phyloP scores from a whole-genome alignment of 2,113 vertebrate species.

The Phyllopteryx taeniolatus region DNA sequence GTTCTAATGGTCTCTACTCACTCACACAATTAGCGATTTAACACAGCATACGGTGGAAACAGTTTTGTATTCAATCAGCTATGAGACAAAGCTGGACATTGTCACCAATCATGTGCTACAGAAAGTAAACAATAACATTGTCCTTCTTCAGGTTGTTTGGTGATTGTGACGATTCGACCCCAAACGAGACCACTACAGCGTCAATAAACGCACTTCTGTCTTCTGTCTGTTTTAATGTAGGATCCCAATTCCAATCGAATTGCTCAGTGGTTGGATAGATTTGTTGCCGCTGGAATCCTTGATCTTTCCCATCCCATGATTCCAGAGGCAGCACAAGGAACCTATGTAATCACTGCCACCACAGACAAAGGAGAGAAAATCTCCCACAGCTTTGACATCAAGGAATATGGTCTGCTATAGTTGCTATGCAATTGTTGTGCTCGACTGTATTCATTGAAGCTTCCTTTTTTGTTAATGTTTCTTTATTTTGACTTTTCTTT shows the following conservation, averaged over 20 bases:
- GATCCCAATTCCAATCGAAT: constrained; percentile 70
- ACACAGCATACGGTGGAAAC: not conserved
- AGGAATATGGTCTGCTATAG: constrained; percentile 68
- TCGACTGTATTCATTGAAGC: no score
- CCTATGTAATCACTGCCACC: constrained; percentile 53
- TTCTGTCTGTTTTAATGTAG: constrained; percentile 38
- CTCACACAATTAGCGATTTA: not conserved
- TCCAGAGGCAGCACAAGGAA: constrained; percentile 58
- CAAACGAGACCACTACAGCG: not conserved
- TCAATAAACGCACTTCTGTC: not conserved
- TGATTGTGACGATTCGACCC: not conserved
- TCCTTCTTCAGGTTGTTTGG: not conserved
- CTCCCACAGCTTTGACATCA: constrained; percentile 60
- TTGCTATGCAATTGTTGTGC: not conserved
- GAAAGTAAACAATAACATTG: not conserved
- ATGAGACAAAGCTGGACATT: not conserved
- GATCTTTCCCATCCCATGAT: constrained; percentile 64
- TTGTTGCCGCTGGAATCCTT: constrained; percentile 52
- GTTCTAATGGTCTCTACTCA: not conserved
- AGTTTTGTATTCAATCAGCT: not conserved
- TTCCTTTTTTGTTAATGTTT: not conserved
- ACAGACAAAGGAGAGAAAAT: constrained; percentile 43
- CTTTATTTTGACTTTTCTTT: constrained; percentile 4
- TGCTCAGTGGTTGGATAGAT: constrained; percentile 69
- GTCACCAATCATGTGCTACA: not conserved